A percentile compares a stretch with the other conserved stretches of the same genome.
Conservation (phyloP, 1,140 invertebrate genomes). For the Drosophila pseudoobscura region DNA sequence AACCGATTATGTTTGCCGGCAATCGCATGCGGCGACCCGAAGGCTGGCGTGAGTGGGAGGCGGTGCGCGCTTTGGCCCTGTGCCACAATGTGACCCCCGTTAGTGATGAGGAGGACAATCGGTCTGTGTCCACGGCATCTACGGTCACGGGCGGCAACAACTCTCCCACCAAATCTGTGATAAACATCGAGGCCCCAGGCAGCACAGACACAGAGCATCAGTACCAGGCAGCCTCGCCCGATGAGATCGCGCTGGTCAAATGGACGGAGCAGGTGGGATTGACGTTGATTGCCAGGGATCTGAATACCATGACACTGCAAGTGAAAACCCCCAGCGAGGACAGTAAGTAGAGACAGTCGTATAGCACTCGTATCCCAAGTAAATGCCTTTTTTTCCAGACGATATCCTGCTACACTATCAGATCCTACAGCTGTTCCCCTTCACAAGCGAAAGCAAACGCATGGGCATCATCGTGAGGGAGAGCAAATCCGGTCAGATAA, state of each 20-base stretch:
- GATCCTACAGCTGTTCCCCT: constrained; percentile 98
- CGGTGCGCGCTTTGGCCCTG: constrained; percentile 96
- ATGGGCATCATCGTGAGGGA: constrained; percentile 99
- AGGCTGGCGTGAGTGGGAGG: constrained; percentile 93
- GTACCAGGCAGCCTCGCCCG: constrained; percentile 96
- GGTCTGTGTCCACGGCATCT: constrained; percentile 87
- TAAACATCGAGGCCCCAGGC: constrained; percentile 78
- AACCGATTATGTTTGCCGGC: constrained; percentile 70
- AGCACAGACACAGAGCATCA: constrained; percentile 81
- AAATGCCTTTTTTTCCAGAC: constrained; percentile 22
- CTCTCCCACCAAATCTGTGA: constrained; percentile 84
- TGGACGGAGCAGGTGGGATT: constrained; percentile 91
- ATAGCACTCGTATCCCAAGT: neutral
- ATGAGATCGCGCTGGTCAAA: constrained; percentile 94
- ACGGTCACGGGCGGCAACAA: constrained; percentile 76
- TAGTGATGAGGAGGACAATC: constrained; percentile 88
- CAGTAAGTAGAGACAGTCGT: constrained; percentile 36
- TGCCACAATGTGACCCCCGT: constrained; percentile 99
- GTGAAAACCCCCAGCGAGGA: constrained; percentile 71
- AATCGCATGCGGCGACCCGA: constrained; percentile 87
- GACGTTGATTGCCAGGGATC: constrained; percentile 92
- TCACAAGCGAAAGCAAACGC: constrained; percentile 98
- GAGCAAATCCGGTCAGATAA: constrained; percentile 92
- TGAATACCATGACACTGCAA: constrained; percentile 87
- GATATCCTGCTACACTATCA: constrained; percentile 91